Evolutionary conservation across 2,888 invertebrate species (phyloP).

Genomic region (Harpalus rufipes): DNA sequence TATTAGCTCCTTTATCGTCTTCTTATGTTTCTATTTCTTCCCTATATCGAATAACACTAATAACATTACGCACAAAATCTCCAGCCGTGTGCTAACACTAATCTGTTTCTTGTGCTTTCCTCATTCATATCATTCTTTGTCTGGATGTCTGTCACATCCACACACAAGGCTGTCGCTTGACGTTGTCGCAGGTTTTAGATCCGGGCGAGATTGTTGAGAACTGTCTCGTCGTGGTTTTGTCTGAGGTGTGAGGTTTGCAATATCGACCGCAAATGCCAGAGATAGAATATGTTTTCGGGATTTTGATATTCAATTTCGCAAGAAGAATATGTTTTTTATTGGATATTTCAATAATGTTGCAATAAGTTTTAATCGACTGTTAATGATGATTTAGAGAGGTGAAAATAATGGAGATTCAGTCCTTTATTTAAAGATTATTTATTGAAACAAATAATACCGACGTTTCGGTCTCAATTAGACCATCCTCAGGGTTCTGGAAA

Average conservation of each 20-base stretch:
- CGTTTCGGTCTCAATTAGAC: too few relatives aligned
- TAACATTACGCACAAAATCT: background rate
- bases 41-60: background rate
- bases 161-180: background rate
- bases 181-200: background rate
- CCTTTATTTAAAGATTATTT: too few relatives aligned
- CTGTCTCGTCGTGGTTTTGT: conserved; percentile 18
- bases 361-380: too few relatives aligned
- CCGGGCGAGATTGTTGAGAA: background rate
- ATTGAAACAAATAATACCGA: too few relatives aligned
- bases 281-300: background rate
- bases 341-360: too few relatives aligned
- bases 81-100: background rate
- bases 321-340: too few relatives aligned
- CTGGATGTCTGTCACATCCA: background rate
- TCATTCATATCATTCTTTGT: background rate
- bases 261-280: conserved; percentile 8
- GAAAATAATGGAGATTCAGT: too few relatives aligned
- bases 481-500: too few relatives aligned
- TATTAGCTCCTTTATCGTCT: too few relatives aligned
- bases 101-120: background rate
- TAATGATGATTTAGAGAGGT: too few relatives aligned
- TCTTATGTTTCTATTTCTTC: background rate
- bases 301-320: too few relatives aligned
- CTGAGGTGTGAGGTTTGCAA: background rate